Conservation (phyloP, 2,888 invertebrate species). For the Hyposoter dolosus region DNA sequence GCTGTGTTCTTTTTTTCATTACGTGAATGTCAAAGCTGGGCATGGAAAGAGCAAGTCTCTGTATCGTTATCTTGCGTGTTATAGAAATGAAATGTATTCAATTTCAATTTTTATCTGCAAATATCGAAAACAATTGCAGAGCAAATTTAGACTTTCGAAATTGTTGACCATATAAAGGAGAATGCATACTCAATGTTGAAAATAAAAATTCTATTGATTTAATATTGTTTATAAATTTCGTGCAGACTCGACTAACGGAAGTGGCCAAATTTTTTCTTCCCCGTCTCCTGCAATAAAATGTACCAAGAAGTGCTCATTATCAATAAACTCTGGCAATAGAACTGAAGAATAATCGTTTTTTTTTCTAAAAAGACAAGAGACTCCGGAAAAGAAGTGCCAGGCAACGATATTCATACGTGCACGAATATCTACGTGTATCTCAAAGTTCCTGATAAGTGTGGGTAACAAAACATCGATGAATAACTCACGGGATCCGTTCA, state of each 20-base stretch:
- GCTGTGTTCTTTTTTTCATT: background rate
- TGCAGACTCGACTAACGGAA: background rate
- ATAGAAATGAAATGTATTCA: background rate
- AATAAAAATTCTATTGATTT: background rate
- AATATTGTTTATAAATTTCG: background rate
- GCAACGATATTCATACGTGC: background rate
- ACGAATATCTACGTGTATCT: background rate
- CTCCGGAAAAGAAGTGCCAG: background rate
- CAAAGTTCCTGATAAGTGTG: constrained; percentile 4
- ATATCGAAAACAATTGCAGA: no score
- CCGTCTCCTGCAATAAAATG: background rate
- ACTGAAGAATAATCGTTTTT: background rate
- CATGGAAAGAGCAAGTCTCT: background rate
- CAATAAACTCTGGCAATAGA: background rate
- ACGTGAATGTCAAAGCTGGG: background rate
- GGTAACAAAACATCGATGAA: constrained; percentile 16
- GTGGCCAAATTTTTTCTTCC: background rate
- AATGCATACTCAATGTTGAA: background rate
- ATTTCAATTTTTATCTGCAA: background rate
- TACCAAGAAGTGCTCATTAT: background rate
- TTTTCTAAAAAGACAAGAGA: background rate
- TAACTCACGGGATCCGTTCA: background rate
- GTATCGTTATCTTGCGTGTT: background rate
- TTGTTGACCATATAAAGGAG: background rate
- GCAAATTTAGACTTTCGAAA: background rate